Percentiles rank a stretch among this genome's conserved stretches.
These are phyloP conservation scores for Coregonus suidteri DNA, from an alignment of 2,797 vertebrate genomes.

Conservation along the genomic window DNA sequence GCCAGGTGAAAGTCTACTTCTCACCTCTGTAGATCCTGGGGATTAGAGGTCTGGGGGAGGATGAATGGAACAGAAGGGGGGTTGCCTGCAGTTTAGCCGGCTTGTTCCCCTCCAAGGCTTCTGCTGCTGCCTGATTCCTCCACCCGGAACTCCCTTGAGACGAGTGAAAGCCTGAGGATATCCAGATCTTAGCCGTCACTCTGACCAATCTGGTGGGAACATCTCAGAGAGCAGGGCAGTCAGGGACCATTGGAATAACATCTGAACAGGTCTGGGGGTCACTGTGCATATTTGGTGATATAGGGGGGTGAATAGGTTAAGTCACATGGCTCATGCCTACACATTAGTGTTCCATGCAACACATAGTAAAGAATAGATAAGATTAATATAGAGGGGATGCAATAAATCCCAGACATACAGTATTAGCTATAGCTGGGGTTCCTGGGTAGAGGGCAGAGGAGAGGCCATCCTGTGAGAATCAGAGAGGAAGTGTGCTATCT, in stretches of 20 bases:
- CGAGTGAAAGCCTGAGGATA: conserved; percentile 38
- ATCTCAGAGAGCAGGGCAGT: conserved; percentile 52
- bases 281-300: too few relatives aligned
- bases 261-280: conserved; percentile 17
- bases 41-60: conserved; percentile 59
- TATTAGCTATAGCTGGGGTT: background rate
- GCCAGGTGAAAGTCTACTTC: conserved; percentile 3
- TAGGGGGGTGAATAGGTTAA: background rate
- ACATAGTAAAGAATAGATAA: too few relatives aligned
- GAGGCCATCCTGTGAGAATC: conserved; percentile 22
- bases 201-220: conserved; percentile 64
- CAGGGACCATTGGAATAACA: conserved; percentile 36
- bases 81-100: conserved; percentile 12
- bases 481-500: conserved; percentile 27
- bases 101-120: conserved; percentile 48
- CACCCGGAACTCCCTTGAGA: conserved; percentile 62
- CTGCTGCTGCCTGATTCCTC: conserved; percentile 61
- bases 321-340: too few relatives aligned
- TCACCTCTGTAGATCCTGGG: background rate
- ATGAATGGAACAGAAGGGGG: conserved; percentile 11
- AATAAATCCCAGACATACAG: conserved; percentile 3
- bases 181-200: conserved; percentile 59
- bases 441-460: conserved; percentile 1
- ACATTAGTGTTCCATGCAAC: too few relatives aligned
- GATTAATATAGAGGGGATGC: background rate